Base-by-base conservation (phyloP, 1,140 invertebrate genomes). In the Drosophila navojoa region DNA sequence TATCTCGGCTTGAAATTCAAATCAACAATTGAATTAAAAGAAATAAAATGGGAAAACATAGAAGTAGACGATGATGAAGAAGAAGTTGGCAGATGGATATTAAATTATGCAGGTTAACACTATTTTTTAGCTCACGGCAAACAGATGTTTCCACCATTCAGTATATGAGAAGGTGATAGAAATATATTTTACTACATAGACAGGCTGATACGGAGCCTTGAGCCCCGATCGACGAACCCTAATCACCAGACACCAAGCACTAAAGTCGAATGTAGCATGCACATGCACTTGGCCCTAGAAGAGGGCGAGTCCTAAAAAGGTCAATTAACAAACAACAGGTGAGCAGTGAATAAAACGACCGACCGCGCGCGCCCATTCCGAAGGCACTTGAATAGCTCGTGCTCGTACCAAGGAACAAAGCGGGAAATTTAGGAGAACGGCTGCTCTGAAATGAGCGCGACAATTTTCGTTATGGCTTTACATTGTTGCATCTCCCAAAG, bases 291-390 rank as follows among this genome's bases (percentile, higher is more conserved):
- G 42, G 32, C 44, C 77, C 72, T 69, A 53, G 85, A 29, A 62
- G 47, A 70, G 60, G 60, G 40, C 61, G 50, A 66, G 45, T 45
- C 58, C 42, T 27, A 55, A 81, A 79, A 87, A 86, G 81, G 81
- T 86, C 79, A 89, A 89, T 90, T 89, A 89, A 80, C 71, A 89
- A 90, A 80, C 71, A 89, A 90, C 84, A 89, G 84, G 84, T 89
- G 84, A 89, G 66, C 61, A 52, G 84, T 89, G 84, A 89, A 66
- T 62, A 55, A 74, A 70, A 4, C 1, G 10, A 13, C 3, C 35
- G 35, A 52, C 54, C 67, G 77, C 67, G 70, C 72, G 81, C 73
- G 81, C 67, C 19, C 2, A 19, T 45, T 4, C n/a, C n/a, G 11
- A n/a, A 44, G 35, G 11, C 25, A 9, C 49, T 52, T 44, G 63